A percentile compares a stretch with the other conserved stretches of the same genome.
Conservation (phyloP, 2,113 vertebrate genomes). For the Monopterus albus region DNA sequence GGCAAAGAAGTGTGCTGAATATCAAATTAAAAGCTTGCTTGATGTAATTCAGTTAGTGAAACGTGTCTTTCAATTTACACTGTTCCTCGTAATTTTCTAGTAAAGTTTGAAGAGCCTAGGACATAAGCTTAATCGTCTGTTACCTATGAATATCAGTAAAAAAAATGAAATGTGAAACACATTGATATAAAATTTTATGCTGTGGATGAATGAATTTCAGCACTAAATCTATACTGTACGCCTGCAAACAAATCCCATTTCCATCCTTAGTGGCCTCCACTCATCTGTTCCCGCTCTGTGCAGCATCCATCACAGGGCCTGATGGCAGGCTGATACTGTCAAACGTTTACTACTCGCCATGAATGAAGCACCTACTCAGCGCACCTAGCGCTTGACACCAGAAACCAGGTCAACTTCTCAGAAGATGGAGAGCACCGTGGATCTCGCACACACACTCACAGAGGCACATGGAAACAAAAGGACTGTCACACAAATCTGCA, state of each 20-base stretch:
- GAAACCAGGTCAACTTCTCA: slow-evolving; percentile 69
- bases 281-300: slow-evolving; percentile 51
- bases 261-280: slow-evolving; percentile 39
- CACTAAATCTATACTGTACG: slow-evolving; percentile 12
- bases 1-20: neutral
- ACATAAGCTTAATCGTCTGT: neutral
- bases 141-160: neutral
- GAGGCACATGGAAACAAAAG: slow-evolving; percentile 12
- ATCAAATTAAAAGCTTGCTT: neutral
- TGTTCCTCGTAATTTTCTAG: neutral
- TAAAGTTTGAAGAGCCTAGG: neutral
- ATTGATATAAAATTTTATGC: neutral
- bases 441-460: slow-evolving; percentile 8
- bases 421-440: slow-evolving; percentile 54
- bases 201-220: slow-evolving; percentile 17
- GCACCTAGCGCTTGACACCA: slow-evolving; percentile 56
- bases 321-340: slow-evolving; percentile 66
- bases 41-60: neutral
- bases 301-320: slow-evolving; percentile 63
- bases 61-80: neutral
- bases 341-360: slow-evolving; percentile 31
- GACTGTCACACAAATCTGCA: neutral
- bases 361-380: slow-evolving; percentile 52
- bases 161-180: slow-evolving; percentile 18
- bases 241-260: slow-evolving; percentile 23